A percentile compares a stretch with the other conserved stretches of the same genome.
phyloP scores from a whole-genome alignment of 1,140 invertebrate species.

The Oreohelix idahoensis region DNA sequence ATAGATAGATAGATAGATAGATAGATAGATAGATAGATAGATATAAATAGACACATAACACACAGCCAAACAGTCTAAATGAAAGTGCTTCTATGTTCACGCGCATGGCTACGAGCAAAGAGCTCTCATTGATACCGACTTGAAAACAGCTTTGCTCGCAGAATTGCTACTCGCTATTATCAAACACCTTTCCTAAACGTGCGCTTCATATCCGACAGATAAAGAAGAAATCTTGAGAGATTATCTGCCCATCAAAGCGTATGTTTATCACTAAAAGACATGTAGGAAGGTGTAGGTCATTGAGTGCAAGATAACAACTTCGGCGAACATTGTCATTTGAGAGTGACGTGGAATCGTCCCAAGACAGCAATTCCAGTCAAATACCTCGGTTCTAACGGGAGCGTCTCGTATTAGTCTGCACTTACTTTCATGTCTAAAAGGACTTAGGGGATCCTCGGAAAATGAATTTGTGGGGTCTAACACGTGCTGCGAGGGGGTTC shows the following conservation, averaged over 20 bases:
- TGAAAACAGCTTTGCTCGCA: too few species aligned
- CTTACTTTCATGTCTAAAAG: conserved; percentile 6
- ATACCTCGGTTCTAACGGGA: not conserved
- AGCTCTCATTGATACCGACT: too few species aligned
- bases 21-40: too few species aligned
- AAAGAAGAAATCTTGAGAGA: not conserved
- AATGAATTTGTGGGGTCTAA: not conserved
- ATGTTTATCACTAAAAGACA: not conserved
- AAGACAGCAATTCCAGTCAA: not conserved
- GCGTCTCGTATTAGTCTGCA: not conserved
- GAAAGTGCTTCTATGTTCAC: too few species aligned
- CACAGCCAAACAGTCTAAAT: too few species aligned
- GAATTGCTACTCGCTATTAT: not conserved
- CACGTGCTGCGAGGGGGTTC: not conserved
- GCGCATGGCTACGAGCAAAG: too few species aligned
- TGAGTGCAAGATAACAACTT: not conserved
- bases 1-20: too few species aligned
- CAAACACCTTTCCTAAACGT: not conserved
- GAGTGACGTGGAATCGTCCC: not conserved
- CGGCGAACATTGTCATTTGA: not conserved
- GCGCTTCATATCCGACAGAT: not conserved
- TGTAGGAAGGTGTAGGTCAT: not conserved
- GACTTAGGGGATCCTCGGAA: not conserved
- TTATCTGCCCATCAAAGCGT: not conserved
- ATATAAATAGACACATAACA: too few species aligned